Conservation (phyloP, 2,113 vertebrate genomes). For the Dasyprocta punctata region DNA sequence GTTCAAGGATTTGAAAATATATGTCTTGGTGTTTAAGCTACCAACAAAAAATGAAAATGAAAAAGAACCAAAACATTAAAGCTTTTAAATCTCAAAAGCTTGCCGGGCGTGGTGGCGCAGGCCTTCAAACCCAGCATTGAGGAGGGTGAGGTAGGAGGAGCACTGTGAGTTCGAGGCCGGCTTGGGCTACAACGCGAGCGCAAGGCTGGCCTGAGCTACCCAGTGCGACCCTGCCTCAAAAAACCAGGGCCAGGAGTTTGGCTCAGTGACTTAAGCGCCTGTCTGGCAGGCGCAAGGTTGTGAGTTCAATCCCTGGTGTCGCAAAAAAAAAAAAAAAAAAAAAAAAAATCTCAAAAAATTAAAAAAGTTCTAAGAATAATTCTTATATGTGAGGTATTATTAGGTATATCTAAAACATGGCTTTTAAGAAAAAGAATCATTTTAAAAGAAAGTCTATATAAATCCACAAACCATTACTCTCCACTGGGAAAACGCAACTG, state of each 20-base stretch:
- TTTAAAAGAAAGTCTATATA: conserved; percentile 34
- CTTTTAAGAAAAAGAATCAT: not conserved
- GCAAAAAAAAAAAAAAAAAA: too few species aligned
- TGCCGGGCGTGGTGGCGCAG: too few species aligned
- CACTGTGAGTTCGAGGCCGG: too few species aligned
- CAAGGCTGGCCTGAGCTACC: too few species aligned
- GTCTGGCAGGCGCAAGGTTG: too few species aligned
- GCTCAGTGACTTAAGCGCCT: too few species aligned
- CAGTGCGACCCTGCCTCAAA: too few species aligned
- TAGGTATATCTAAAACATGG: not conserved
- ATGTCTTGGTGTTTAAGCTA: not conserved
- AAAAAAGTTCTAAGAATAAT: conserved; percentile 20
- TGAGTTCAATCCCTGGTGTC: too few species aligned
- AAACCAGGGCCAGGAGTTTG: too few species aligned
- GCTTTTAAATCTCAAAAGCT: conserved; percentile 24
- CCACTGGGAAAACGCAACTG: conserved; percentile 5
- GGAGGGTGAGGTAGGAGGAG: too few species aligned
- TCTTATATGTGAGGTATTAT: not conserved
- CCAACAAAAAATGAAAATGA: not conserved
- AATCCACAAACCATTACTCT: not conserved
- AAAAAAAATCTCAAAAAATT: conserved; percentile 29
- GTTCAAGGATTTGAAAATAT: not conserved
- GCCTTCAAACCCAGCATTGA: too few species aligned
- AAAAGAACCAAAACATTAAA: conserved; percentile 22
- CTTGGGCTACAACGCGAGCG: too few species aligned